These are phyloP conservation scores for Macrosteles quadrilineatus DNA, from an alignment of 1,140 invertebrate genomes.

Conservation along the genomic window DNA sequence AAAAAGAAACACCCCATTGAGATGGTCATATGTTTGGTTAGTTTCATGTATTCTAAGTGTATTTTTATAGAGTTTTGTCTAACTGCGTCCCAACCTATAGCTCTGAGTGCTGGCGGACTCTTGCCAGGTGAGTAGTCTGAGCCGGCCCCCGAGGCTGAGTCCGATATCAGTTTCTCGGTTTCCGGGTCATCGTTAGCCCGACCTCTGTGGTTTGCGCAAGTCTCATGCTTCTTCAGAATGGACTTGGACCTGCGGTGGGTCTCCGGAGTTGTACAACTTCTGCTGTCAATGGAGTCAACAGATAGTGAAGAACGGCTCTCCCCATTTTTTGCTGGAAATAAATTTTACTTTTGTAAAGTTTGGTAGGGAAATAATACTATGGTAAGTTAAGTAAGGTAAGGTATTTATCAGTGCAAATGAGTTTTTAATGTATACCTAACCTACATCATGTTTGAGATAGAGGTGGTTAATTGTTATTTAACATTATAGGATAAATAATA, in stretches of 20 bases:
- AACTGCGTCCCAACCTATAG: not conserved
- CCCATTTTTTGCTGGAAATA: conserved; percentile 58
- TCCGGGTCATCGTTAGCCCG: conserved; percentile 61
- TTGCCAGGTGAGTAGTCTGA: conserved; percentile 52
- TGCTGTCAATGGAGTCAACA: conserved; percentile 68
- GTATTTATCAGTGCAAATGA: too few species aligned
- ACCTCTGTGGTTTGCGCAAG: conserved; percentile 47
- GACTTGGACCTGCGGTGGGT: conserved; percentile 69
- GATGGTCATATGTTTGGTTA: too few species aligned
- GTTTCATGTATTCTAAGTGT: too few species aligned
- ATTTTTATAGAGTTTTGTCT: too few species aligned
- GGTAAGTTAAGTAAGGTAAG: too few species aligned
- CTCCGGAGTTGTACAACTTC: conserved; percentile 62
- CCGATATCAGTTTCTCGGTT: conserved; percentile 73
- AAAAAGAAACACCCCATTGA: too few species aligned
- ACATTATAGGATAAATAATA: too few species aligned
- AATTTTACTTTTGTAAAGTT: too few species aligned
- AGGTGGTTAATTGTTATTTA: too few species aligned
- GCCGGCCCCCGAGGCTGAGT: conserved; percentile 47
- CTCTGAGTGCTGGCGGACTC: conserved; percentile 29
- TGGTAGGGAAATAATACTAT: too few species aligned
- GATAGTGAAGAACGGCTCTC: conserved; percentile 70
- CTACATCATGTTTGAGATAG: too few species aligned
- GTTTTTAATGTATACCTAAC: too few species aligned
- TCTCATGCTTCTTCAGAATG: conserved; percentile 74